phyloP scores from a whole-genome alignment of 92 coral and sea anemone genomes.

The Epizoanthus illoricatus region DNA sequence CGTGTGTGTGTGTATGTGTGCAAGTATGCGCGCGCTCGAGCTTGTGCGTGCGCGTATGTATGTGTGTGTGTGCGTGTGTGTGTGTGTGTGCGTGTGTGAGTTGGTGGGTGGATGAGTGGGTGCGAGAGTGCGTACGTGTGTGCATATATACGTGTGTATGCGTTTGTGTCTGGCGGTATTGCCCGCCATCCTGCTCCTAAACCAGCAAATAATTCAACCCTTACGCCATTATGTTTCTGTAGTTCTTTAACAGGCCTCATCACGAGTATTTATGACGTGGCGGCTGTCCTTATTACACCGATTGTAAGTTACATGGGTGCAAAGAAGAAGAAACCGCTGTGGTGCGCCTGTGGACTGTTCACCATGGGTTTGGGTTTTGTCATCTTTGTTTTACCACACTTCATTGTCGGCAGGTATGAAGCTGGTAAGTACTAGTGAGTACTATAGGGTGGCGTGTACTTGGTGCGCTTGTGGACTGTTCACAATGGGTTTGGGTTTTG shows the following conservation, averaged over 20 bases:
- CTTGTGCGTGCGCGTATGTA: too few species aligned
- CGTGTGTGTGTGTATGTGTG: too few species aligned
- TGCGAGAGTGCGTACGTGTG: too few species aligned
- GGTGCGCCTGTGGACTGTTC: slow-evolving; percentile 72
- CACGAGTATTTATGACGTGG: slow-evolving; percentile 69
- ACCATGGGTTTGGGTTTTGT: slow-evolving; percentile 60
- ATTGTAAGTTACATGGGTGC: slow-evolving; percentile 70
- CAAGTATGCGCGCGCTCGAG: too few species aligned
- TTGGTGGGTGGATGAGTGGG: too few species aligned
- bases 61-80: too few species aligned
- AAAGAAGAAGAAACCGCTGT: slow-evolving; percentile 65
- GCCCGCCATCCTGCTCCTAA: too few species aligned
- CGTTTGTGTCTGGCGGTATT: too few species aligned
- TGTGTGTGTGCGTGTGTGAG: too few species aligned
- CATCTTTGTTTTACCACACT: slow-evolving; percentile 69
- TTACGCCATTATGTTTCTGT: not conserved
- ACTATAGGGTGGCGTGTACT: too few species aligned
- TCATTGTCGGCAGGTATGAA: slow-evolving; percentile 63
- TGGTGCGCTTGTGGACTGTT: slow-evolving; percentile 76
- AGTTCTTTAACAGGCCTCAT: slow-evolving; percentile 69
- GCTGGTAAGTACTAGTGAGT: slow-evolving; percentile 49
- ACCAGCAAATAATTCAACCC: too few species aligned
- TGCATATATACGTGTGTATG: too few species aligned
- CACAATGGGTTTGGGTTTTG: slow-evolving; percentile 56
- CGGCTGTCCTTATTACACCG: slow-evolving; percentile 58